Percentiles rank a stretch among this genome's conserved stretches.
phyloP scores from a whole-genome alignment of 2,888 invertebrate species.

The Cephus pulcher region DNA sequence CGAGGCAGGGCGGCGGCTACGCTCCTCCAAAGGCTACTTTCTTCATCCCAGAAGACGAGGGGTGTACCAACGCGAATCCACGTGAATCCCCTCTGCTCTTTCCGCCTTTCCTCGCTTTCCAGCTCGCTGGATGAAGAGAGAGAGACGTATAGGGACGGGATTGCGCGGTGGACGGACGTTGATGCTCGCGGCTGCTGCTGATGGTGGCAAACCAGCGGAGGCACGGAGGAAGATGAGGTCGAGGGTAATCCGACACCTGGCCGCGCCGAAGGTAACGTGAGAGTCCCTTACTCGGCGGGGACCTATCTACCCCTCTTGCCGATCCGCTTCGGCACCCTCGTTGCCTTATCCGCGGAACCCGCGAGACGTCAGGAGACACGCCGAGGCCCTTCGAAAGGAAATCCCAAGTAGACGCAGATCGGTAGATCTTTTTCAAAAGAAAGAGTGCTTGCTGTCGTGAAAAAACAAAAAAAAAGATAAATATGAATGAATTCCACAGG shows the following conservation, averaged over 20 bases:
- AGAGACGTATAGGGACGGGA: conserved; percentile 4
- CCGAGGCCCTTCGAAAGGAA: conserved; percentile 12
- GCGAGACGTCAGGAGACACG: conserved; percentile 21
- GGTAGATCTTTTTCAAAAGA: not conserved
- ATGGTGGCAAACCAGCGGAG: conserved; percentile 62
- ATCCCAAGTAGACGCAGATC: conserved; percentile 1
- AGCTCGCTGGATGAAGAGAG: not conserved
- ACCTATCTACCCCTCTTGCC: conserved; percentile 27
- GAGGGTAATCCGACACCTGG: conserved; percentile 61
- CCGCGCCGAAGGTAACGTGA: conserved; percentile 57
- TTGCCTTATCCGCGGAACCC: conserved; percentile 30
- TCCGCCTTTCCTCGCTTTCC: not conserved
- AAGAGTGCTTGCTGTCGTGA: not conserved
- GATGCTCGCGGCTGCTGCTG: conserved; percentile 17
- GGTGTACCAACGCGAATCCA: too few species aligned
- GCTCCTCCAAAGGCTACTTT: too few species aligned
- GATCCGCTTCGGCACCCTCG: not conserved
- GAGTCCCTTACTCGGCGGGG: conserved; percentile 52
- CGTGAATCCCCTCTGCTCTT: not conserved
- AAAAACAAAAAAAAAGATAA: too few species aligned
- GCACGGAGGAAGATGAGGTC: conserved; percentile 63
- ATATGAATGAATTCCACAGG: too few species aligned
- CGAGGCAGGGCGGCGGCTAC: too few species aligned
- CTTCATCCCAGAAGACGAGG: too few species aligned
- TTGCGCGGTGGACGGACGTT: conserved; percentile 8